Percentiles rank a stretch among this genome's conserved stretches.
Conservation (phyloP, 2,797 vertebrate genomes). For the Catostomus latipinnis region DNA sequence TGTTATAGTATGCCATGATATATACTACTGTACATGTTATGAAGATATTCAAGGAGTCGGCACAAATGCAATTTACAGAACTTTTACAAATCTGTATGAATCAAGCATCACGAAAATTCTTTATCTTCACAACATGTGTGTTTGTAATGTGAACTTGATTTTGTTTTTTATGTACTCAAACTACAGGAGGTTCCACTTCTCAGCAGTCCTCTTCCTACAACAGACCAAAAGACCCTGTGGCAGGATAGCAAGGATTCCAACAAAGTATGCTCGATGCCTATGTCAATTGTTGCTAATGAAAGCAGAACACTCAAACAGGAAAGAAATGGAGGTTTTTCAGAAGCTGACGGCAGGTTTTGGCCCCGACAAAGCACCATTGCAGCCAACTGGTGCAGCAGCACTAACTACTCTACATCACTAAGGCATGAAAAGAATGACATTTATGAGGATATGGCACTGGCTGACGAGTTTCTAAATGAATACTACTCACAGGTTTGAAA, state of each 20-base stretch:
- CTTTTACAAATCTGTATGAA: too few relatives aligned
- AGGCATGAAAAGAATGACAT: neutral
- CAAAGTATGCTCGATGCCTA: conserved; percentile 2
- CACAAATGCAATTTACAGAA: too few relatives aligned
- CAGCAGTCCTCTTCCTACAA: conserved; percentile 51
- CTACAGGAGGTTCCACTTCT: conserved; percentile 72
- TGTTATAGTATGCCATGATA: too few relatives aligned
- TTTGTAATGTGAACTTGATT: neutral
- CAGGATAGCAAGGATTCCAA: neutral
- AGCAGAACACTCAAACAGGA: conserved; percentile 23
- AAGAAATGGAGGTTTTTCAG: conserved; percentile 16
- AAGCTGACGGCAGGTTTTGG: conserved; percentile 48
- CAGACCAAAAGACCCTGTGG: neutral
- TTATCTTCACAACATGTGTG: neutral
- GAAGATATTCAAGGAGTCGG: too few relatives aligned
- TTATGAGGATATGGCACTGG: conserved; percentile 71
- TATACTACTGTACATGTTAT: too few relatives aligned
- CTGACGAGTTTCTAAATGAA: conserved; percentile 67
- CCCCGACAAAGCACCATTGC: conserved; percentile 27
- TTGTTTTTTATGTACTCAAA: neutral
- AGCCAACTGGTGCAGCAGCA: neutral
- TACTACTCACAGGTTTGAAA: conserved; percentile 77
- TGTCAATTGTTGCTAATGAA: neutral
- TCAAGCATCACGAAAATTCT: neutral
- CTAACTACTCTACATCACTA: conserved; percentile 28